Conservation (phyloP, 2,113 vertebrate species). For the Pipra filicauda region DNA sequence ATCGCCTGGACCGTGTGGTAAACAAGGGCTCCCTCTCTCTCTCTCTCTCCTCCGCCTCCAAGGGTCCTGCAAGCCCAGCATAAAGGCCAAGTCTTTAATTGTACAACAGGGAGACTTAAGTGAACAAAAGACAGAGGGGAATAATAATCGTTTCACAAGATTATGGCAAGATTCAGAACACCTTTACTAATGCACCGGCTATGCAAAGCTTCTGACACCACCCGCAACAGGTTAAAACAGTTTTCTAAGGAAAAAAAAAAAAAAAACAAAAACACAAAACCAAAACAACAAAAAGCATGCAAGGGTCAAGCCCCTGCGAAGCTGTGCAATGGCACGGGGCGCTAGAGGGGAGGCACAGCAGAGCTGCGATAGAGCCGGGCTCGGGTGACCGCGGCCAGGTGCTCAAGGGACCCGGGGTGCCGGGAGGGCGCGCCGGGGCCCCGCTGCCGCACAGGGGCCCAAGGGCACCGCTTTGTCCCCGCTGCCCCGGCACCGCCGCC, state of each 20-base stretch:
- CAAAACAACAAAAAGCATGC: not conserved
- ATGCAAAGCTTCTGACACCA: not conserved
- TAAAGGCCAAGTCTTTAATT: not conserved
- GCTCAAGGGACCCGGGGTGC: not conserved
- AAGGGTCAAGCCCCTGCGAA: not conserved
- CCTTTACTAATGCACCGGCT: fast-evolving
- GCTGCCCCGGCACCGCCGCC: not conserved
- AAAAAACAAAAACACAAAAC: not conserved
- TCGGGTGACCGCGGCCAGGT: not conserved
- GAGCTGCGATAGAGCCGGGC: fast-evolving
- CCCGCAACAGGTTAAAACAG: not conserved
- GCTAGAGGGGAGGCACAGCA: not conserved
- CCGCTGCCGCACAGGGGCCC: not conserved
- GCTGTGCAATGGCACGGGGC: not conserved
- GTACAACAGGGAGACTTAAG: not conserved
- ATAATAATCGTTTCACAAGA: not conserved
- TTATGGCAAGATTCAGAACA: fast-evolving
- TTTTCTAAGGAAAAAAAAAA: not conserved
- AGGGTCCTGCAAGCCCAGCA: not conserved
- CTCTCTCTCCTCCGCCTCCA: not conserved
- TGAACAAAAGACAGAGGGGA: not conserved
- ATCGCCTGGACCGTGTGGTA: fast-evolving
- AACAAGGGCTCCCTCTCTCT: not conserved
- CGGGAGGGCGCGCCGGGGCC: not conserved
- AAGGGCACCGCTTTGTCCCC: not conserved